Conservation (phyloP, 2,888 invertebrate genomes). For the Scotopteryx bipunctaria region DNA sequence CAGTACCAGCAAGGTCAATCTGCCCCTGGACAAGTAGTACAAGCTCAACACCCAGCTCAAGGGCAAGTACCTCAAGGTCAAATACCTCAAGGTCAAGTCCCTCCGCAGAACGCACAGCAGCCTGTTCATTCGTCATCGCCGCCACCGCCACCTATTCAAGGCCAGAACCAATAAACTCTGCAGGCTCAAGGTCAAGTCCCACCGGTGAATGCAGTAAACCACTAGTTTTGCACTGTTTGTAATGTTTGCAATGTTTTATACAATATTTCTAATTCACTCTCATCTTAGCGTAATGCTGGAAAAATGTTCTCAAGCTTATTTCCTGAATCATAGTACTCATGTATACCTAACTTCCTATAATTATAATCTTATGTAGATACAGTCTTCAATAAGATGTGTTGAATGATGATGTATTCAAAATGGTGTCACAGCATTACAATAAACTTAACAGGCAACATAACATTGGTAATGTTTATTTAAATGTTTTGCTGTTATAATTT, state of each 20-base stretch:
- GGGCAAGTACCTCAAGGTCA: conserved; percentile 29
- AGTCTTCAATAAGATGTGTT: too few relatives aligned
- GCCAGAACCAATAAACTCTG: conserved; percentile 19
- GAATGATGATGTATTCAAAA: too few relatives aligned
- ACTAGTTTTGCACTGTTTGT: neutral
- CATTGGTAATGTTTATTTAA: too few relatives aligned
- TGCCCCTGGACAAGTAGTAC: neutral
- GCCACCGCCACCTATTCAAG: conserved; percentile 19
- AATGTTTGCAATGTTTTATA: conserved; percentile 8
- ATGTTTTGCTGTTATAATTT: too few relatives aligned
- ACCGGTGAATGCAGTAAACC: neutral
- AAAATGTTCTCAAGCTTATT: conserved; percentile 44
- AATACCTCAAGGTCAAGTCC: neutral
- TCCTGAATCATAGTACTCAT: conserved; percentile 2
- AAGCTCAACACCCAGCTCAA: conserved; percentile 8
- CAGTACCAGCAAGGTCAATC: conserved; percentile 35
- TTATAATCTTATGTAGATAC: too few relatives aligned
- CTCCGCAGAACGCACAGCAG: too few relatives aligned
- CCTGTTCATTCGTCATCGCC: neutral
- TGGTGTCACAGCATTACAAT: too few relatives aligned
- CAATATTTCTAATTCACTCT: neutral
- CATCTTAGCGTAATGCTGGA: conserved; percentile 37
- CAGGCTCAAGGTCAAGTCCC: conserved; percentile 8
- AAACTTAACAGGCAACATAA: too few relatives aligned
- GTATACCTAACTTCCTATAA: neutral